Evolutionary conservation across 2,797 vertebrate species (phyloP), one percentile per base, ranked within the genome.

Genomic region (Pseudochirops cupreus): DNA sequence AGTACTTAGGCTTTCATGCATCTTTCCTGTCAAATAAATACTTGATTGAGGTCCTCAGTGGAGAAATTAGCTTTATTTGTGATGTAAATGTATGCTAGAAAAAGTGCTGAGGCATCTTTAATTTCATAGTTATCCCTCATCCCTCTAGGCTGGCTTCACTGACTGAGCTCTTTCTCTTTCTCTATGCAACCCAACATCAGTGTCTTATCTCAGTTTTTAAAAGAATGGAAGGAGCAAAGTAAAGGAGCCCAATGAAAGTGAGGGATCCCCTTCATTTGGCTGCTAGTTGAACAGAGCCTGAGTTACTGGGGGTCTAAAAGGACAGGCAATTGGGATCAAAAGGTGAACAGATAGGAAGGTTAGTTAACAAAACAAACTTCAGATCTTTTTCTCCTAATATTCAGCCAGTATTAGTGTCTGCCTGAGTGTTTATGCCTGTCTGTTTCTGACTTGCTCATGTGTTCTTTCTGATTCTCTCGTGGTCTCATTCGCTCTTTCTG

Each of bases 1-100:
- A 95, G 96, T 58, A 96, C 96, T 98, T 97, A 98, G 93, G 97
- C 96, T 96, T 97, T 98, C 97, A 97, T 97, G 98, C 94, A 90
- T 97, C 95, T 96, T 98, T 97, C 97, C 97, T 95, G 97, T 98
- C 97, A 98, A 98, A 97, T 97, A 97, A 97, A 98, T 97, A 98
- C 98, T 97, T 97, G 98, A 98, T 96, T 92, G 95, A 97, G 97
- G 96, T 97, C 97, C 97, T 97, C 94, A 96, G 96, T 95, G 92
- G 97, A 98, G 97, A 97, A 98, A 94, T 93, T 95, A 97, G 98
- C 96, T 97, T 96, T 97, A 97, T 95, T 93, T 93, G 94, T 89
- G 95, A 94, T 92, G 82, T 56, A 97, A 97, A 96, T 91, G 94
- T 92, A 89, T 95, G 94, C 96, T 91, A 96, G 97, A 91, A 97